Conservation (phyloP, 2,113 vertebrate genomes). For the Willisornis vidua region DNA sequence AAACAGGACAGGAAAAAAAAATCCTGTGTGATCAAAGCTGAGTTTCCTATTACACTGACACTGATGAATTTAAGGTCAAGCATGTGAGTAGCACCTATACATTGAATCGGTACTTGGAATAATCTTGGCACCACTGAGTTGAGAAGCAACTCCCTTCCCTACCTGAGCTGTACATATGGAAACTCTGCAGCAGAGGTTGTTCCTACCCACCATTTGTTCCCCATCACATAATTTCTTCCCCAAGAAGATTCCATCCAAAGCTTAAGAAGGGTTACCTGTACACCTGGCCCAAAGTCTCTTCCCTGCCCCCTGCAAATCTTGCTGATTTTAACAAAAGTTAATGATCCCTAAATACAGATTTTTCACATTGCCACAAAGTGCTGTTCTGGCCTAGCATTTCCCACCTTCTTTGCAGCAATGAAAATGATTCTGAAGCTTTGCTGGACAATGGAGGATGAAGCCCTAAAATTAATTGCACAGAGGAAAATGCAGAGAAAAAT, state of each 20-base stretch:
- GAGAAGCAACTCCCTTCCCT: neutral
- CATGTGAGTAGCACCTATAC: neutral
- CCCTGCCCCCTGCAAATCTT: neutral
- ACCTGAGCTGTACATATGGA: rapidly evolving
- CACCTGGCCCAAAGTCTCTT: neutral
- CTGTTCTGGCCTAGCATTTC: neutral
- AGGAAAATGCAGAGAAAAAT: neutral
- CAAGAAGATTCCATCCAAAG: neutral
- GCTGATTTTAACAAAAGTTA: neutral
- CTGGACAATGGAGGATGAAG: neutral
- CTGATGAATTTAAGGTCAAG: neutral
- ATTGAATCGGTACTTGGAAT: neutral
- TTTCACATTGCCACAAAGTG: neutral
- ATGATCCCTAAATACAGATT: neutral
- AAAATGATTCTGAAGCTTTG: neutral
- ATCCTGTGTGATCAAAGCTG: neutral
- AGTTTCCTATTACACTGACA: neutral
- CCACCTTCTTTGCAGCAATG: neutral
- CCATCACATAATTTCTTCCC: neutral
- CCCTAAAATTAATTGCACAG: neutral
- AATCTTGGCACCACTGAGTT: neutral
- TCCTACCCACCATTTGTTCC: neutral
- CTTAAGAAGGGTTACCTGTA: neutral
- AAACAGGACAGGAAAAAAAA: neutral
- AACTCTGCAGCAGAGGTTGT: neutral